Percentiles rank a stretch among this genome's conserved stretches.
Evolutionary conservation across 1,140 invertebrate genomes (phyloP).

Genomic region (Scaptomyza montana): DNA sequence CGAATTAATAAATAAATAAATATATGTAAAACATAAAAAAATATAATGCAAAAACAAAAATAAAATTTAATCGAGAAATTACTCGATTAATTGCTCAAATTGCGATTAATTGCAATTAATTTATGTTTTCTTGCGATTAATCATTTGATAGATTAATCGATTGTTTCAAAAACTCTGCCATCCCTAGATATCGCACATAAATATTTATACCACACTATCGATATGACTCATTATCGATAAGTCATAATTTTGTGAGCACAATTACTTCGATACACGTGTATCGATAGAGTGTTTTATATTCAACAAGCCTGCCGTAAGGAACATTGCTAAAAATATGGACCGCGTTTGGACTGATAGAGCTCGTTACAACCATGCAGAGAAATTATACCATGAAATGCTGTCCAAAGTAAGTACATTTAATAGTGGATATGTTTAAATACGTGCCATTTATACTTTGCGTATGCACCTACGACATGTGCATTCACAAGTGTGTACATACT

Average conservation of each 20-base stretch:
- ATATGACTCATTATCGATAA: background rate
- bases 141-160: too few relatives aligned
- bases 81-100: too few relatives aligned
- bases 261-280: background rate
- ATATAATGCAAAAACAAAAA: too few relatives aligned
- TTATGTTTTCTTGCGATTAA: too few relatives aligned
- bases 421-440: conserved; percentile 10
- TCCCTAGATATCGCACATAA: background rate
- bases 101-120: too few relatives aligned
- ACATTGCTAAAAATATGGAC: conserved; percentile 64
- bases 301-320: background rate
- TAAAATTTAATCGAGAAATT: too few relatives aligned
- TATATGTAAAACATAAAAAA: too few relatives aligned
- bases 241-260: background rate
- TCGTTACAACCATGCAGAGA: conserved; percentile 85
- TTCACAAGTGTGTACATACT: background rate
- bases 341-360: conserved; percentile 86
- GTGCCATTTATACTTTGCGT: background rate
- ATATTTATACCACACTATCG: background rate
- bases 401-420: conserved; percentile 47
- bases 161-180: too few relatives aligned
- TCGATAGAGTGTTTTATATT: background rate
- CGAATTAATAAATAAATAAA: too few relatives aligned
- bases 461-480: background rate
- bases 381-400: conserved; percentile 83